Conservation (phyloP, 1,140 invertebrate species). For the Plectrocnemia conspersa region DNA sequence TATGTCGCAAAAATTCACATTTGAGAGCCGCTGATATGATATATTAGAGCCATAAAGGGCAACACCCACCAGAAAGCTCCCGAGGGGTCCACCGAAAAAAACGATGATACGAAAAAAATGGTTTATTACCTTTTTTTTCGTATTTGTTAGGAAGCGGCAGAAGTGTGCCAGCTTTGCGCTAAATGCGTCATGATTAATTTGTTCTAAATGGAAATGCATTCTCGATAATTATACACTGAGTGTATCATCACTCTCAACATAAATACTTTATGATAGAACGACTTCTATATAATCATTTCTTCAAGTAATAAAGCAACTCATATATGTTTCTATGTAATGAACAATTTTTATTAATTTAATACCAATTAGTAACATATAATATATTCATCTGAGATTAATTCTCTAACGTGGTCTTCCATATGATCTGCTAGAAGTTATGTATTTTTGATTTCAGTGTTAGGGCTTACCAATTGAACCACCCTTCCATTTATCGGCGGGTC, state of each 20-base stretch:
- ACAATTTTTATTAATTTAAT: no score
- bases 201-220: slow-evolving; percentile 3
- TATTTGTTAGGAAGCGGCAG: slow-evolving; percentile 23
- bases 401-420: no score
- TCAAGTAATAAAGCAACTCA: not conserved
- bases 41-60: slow-evolving; percentile 27
- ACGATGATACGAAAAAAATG: slow-evolving; percentile 8
- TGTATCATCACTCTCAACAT: slow-evolving; percentile 6
- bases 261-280: not conserved
- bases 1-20: slow-evolving; percentile 6
- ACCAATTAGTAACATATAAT: no score
- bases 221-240: slow-evolving; percentile 5
- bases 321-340: no score
- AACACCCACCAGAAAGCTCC: slow-evolving; percentile 27
- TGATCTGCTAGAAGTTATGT: no score
- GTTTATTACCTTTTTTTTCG: slow-evolving; percentile 17
- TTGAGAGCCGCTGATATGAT: slow-evolving; percentile 25
- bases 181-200: slow-evolving; percentile 32
- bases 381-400: no score
- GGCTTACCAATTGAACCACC: no score
- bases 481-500: no score
- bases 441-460: slow-evolving; percentile 1
- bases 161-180: slow-evolving; percentile 30
- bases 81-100: slow-evolving; percentile 12
- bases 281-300: not conserved